Percentiles rank a stretch among this genome's conserved stretches.
phyloP scores from a whole-genome alignment of 2,888 invertebrate species.

The Coecobrya sp. region DNA sequence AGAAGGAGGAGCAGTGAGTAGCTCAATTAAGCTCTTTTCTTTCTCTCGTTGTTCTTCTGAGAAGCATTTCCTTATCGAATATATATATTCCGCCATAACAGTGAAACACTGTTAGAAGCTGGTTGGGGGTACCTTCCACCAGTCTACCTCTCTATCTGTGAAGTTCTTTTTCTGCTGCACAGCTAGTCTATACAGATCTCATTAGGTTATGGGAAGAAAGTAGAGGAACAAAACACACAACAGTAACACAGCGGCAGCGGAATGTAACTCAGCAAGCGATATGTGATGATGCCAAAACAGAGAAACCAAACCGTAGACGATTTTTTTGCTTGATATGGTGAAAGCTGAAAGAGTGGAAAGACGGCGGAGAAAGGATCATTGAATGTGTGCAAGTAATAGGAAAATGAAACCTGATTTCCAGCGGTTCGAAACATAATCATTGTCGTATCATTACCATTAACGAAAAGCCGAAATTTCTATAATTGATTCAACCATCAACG shows the following conservation, averaged over 20 bases:
- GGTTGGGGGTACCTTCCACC: constrained; percentile 34
- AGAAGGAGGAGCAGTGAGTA: constrained; percentile 14
- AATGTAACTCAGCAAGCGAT: neutral
- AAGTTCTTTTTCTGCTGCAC: neutral
- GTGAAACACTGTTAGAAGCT: neutral
- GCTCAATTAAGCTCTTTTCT: constrained; percentile 77
- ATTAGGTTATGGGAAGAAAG: neutral
- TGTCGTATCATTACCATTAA: constrained; percentile 82
- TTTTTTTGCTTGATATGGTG: neutral
- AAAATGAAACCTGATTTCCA: constrained; percentile 73
- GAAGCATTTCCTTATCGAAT: neutral
- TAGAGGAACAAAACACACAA: constrained; percentile 14
- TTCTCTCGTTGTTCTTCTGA: constrained; percentile 32
- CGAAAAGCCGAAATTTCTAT: constrained; percentile 73
- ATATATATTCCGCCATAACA: neutral
- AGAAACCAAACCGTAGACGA: neutral
- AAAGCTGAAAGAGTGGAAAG: neutral
- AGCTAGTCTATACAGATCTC: neutral
- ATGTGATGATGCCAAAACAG: neutral
- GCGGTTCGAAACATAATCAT: constrained; percentile 75
- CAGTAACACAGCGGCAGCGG: neutral
- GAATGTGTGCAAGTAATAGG: constrained; percentile 78
- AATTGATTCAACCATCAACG: constrained; percentile 79
- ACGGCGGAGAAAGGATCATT: neutral
- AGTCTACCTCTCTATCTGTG: constrained; percentile 1